Base-by-base conservation (phyloP, 2,797 vertebrate species). In the Poeciliopsis paucimaculata region DNA sequence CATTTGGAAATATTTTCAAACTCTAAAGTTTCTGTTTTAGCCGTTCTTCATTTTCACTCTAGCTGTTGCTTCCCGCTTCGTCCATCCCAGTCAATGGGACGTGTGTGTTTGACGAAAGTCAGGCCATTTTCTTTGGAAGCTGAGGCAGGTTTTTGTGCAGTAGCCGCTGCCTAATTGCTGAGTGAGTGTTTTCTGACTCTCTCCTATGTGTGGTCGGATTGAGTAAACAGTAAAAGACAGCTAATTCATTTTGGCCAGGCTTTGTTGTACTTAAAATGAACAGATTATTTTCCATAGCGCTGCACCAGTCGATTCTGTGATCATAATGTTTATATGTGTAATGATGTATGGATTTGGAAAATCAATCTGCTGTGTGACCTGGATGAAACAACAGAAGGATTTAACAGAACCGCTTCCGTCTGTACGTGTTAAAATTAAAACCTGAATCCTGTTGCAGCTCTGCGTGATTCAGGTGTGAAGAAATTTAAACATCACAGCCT, bases 201-300 rank as follows among this genome's bases (percentile, higher is more conserved):
- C 80, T 73, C 57, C 64, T 72, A 81, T 66, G 73, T 81, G 75
- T 2, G 36, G 47, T 68, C 26, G 1, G 13, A 53, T 75, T 83
- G 28, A 26, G 75, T 86, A 88, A 90, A 92, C 81, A 85, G 36
- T 16, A 28, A 73, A 77, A 74, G 74, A 79, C 9, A 2, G 60
- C 72, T 82, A 83, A 93, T 86, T 84, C 81, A 72, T 76, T 87
- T 84, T 87, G 79, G 77, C 81, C 9, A 15, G 2, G 51, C 74
- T 90, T 88, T 91, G 88, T 92, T 91, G 91, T 45, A 76, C 77
- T 84, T 93, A 20, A 13, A 88, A 88, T 92, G 84, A 84, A 39
- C 26, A 18, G 72, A 86, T 93, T 86, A 76, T 90, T 86, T 92
- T 86, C 78, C 84, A 82, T 55, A 68, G 72, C 47, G 57, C 57